Evolutionary conservation across 2,797 vertebrate species (phyloP).

Genomic region (Neopelma chrysocephalum): DNA sequence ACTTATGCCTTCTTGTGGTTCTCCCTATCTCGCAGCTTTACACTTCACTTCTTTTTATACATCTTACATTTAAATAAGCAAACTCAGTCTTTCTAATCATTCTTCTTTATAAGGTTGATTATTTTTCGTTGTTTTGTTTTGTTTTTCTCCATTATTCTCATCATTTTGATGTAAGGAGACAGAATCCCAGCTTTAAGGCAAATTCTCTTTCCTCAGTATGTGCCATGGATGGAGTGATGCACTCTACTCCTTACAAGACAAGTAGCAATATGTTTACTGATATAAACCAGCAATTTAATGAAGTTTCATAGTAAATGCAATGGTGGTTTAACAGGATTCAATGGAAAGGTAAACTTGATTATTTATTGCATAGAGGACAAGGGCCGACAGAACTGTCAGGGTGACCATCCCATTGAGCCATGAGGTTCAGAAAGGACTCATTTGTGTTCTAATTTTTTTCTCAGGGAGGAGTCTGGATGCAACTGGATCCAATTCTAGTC

Average conservation of each 20-base stretch:
- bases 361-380: neutral
- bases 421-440: neutral
- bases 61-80: neutral
- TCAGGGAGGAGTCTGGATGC: neutral
- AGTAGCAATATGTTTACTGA: neutral
- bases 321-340: neutral
- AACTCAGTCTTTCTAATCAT: neutral
- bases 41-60: neutral
- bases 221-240: accelerated
- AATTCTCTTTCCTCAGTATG: neutral
- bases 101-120: neutral
- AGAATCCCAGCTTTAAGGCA: neutral
- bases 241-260: neutral
- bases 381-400: neutral
- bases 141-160: neutral
- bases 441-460: neutral
- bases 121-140: neutral
- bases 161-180: neutral
- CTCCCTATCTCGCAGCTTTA: neutral
- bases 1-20: neutral
- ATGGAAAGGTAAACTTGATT: neutral
- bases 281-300: neutral
- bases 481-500: neutral
- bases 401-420: too few relatives aligned
- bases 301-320: neutral